Evolutionary conservation across 1,140 invertebrate genomes (phyloP).

Genomic region (Tyrophagus putrescentiae): DNA sequence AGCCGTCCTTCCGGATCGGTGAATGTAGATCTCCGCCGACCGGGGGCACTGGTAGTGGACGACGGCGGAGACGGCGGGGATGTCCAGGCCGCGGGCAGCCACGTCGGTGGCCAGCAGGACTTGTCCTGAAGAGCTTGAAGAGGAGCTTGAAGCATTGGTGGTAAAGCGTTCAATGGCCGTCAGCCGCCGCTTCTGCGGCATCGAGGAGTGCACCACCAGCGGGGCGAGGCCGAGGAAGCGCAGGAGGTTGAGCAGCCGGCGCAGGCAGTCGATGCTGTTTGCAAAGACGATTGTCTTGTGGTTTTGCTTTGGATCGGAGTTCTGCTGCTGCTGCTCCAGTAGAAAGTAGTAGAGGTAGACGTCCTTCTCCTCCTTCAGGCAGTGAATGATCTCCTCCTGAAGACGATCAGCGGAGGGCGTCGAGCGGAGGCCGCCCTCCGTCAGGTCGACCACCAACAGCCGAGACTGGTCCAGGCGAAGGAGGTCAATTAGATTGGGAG

Average conservation of each 20-base stretch:
- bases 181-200: conserved; percentile 83
- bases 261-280: conserved; percentile 86
- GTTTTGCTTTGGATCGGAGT: conserved; percentile 60
- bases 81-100: conserved; percentile 88
- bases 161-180: conserved; percentile 82
- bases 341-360: conserved; percentile 85
- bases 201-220: conserved; percentile 75
- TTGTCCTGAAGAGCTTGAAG: no score
- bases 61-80: conserved; percentile 81
- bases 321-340: conserved; percentile 55
- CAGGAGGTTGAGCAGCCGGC: conserved; percentile 65
- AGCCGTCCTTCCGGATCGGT: conserved; percentile 88
- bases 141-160: conserved; percentile 50
- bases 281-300: no score
- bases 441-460: conserved; percentile 86
- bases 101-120: conserved; percentile 93
- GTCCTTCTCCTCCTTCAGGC: conserved; percentile 48
- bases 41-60: conserved; percentile 93
- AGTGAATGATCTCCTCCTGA: conserved; percentile 37
- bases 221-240: conserved; percentile 58
- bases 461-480: conserved; percentile 57
- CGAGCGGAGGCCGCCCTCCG: conserved; percentile 35
- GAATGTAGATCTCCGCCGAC: conserved; percentile 88
- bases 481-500: conserved; percentile 40
- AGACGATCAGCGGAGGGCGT: conserved; percentile 34